These are phyloP conservation scores for Aulostomus chinensis DNA, from an alignment of 2,797 vertebrate genomes.

Conservation along the genomic window DNA sequence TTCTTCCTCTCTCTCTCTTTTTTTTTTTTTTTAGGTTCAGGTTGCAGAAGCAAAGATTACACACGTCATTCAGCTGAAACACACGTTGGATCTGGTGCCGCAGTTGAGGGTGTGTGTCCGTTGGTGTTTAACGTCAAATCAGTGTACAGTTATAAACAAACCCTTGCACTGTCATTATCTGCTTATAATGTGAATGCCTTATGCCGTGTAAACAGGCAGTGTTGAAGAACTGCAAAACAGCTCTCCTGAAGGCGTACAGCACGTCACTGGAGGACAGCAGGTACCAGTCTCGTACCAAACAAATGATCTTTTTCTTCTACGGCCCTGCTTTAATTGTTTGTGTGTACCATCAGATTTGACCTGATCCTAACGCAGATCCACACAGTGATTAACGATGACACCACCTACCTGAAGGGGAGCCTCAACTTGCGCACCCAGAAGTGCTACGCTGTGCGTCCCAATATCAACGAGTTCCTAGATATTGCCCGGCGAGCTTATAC, in stretches of 20 bases:
- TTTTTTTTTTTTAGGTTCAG: conserved; percentile 82
- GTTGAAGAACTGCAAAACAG: conserved; percentile 86
- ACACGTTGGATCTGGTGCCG: conserved; percentile 91
- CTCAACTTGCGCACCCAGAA: conserved; percentile 96
- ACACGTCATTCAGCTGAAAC: conserved; percentile 96
- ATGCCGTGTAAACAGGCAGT: conserved; percentile 68
- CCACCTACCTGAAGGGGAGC: conserved; percentile 90
- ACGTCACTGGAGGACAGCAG: conserved; percentile 89
- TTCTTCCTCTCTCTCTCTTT: too few species aligned
- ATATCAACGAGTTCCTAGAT: conserved; percentile 94
- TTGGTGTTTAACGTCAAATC: too few species aligned
- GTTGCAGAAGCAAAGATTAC: conserved; percentile 94
- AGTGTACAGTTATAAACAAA: too few species aligned
- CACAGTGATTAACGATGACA: conserved; percentile 91
- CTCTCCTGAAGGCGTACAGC: conserved; percentile 89
- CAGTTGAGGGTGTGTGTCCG: conserved; percentile 84
- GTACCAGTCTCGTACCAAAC: conserved; percentile 68
- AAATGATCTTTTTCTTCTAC: too few species aligned
- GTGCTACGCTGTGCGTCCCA: conserved; percentile 93
- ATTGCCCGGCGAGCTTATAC: conserved; percentile 93
- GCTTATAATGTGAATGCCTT: too few species aligned
- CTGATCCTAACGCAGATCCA: conserved; percentile 92
- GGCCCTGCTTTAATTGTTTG: not conserved
- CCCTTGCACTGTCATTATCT: not conserved
- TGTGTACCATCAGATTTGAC: conserved; percentile 82